Base-by-base conservation (phyloP, 1,140 invertebrate genomes). In the Protaetia brevitarsis region DNA sequence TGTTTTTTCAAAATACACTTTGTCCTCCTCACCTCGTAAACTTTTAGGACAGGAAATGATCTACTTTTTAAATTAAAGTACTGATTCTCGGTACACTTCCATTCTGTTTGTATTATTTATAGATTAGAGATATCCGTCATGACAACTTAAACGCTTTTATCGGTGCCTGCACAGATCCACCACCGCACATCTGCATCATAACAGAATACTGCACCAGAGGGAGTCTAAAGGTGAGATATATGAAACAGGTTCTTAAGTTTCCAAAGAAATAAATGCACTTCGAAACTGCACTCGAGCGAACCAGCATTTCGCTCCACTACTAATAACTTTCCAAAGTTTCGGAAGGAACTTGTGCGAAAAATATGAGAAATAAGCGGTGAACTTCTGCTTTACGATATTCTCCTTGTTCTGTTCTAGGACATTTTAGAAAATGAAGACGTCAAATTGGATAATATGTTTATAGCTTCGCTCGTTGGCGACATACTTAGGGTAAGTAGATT, bases 101-200 rank as follows among this genome's bases (percentile, higher is more conserved):
- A n/a, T n/a, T n/a, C n/a, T n/a, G n/a, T n/a, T n/a, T n/a, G n/a
- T n/a, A 11, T 59, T 4, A 13, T 34, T 80, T 82, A 16, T 75
- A 95, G 93, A 89, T 97, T 84, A 80, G 92, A 61, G 94, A 97
- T 78, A 80, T 96, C 13, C 85, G 93, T 16, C 94, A 96, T 73
- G 92, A 95, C 75, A 96, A 97, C 77, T 82, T 97, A 36, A 95
- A 95, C 75, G 88, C 91, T 0, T 97, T 98, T 74, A 92, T 97
- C 58, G 95, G 95, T 51, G 94, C 94, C n/a, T 95, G 93, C 75
- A 91, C 93, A 7, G 92, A 95, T 71, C 88, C 93, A 2, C n/a
- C n/a, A n/a, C 91, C 91, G 0, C 91, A 94, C 71, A 90, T 97
- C 68, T 94, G 93, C 74, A 90, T 95, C 30, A 85, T 96, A 3